phyloP scores from a whole-genome alignment of 1,140 invertebrate species.

The Oedothorax gibbosus region DNA sequence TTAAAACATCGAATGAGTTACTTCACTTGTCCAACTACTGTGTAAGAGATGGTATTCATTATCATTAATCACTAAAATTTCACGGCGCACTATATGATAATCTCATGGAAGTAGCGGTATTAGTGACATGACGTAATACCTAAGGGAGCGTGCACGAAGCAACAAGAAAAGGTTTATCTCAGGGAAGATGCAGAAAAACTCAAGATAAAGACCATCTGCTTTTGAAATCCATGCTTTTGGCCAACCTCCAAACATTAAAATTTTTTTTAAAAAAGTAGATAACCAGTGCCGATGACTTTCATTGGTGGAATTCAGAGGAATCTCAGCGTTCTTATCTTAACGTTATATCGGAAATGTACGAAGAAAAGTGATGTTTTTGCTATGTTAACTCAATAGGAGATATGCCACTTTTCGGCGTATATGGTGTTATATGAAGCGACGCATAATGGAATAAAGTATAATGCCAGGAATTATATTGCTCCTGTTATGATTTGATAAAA shows the following conservation, averaged over 20 bases:
- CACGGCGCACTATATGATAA: background rate
- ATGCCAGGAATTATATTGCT: too few relatives aligned
- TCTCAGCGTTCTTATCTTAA: constrained; percentile 24
- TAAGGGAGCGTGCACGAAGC: constrained; percentile 23
- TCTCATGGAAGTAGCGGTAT: constrained; percentile 27
- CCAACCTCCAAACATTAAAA: constrained; percentile 34
- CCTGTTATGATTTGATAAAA: too few relatives aligned
- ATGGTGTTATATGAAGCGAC: too few relatives aligned
- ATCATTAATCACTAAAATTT: too few relatives aligned
- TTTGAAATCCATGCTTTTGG: constrained; percentile 41
- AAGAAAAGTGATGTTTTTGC: too few relatives aligned
- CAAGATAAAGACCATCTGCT: constrained; percentile 42
- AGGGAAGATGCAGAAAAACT: background rate
- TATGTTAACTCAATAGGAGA: too few relatives aligned
- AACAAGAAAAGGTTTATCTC: constrained; percentile 45
- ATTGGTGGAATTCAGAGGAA: constrained; percentile 24
- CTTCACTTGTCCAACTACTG: too few relatives aligned
- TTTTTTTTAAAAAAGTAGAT: constrained; percentile 1
- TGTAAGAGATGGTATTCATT: too few relatives aligned
- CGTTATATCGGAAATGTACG: too few relatives aligned
- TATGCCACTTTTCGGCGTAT: too few relatives aligned
- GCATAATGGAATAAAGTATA: too few relatives aligned
- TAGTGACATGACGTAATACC: constrained; percentile 13
- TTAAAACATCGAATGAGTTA: too few relatives aligned
- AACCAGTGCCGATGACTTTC: constrained; percentile 21